Percentiles rank a stretch among this genome's conserved stretches.
Evolutionary conservation across 2,113 vertebrate species (phyloP).

Genomic region (Phalacrocorax carbo): DNA sequence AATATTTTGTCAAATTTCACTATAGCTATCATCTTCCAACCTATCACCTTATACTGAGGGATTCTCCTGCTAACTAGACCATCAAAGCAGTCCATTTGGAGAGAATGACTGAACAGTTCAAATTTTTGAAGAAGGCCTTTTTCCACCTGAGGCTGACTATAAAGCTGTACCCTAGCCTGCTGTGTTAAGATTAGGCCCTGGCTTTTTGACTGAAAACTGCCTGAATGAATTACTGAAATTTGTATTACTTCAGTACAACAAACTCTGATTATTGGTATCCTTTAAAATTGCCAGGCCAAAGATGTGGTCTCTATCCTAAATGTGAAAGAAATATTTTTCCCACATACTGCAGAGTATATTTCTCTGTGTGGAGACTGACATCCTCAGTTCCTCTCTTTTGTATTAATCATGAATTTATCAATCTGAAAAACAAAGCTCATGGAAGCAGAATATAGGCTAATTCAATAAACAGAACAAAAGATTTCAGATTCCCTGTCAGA

Average conservation of each 20-base stretch:
- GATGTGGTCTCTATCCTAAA: not conserved
- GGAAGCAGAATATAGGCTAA: conserved; percentile 14
- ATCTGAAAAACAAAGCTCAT: not conserved
- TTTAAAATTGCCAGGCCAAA: not conserved
- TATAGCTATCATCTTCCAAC: not conserved
- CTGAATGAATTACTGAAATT: not conserved
- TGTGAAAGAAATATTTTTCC: not conserved
- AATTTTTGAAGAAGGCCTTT: not conserved
- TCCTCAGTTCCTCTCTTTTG: not conserved
- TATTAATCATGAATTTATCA: conserved; percentile 13
- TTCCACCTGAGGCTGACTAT: not conserved
- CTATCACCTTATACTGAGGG: not conserved
- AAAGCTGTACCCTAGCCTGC: not conserved
- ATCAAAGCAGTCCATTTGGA: not conserved
- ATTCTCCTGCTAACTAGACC: not conserved
- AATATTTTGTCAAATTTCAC: not conserved
- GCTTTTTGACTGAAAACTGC: not conserved
- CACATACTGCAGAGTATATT: not conserved
- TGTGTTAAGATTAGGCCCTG: not conserved
- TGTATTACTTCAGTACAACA: not conserved
- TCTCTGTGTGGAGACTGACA: not conserved
- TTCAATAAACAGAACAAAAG: conserved; percentile 39
- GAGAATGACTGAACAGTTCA: not conserved
- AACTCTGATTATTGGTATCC: not conserved
- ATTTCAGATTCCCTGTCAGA: conserved; percentile 17